Percentiles rank a stretch among this genome's conserved stretches.
phyloP scores from a whole-genome alignment of 2,797 vertebrate species.

The Avahi laniger region DNA sequence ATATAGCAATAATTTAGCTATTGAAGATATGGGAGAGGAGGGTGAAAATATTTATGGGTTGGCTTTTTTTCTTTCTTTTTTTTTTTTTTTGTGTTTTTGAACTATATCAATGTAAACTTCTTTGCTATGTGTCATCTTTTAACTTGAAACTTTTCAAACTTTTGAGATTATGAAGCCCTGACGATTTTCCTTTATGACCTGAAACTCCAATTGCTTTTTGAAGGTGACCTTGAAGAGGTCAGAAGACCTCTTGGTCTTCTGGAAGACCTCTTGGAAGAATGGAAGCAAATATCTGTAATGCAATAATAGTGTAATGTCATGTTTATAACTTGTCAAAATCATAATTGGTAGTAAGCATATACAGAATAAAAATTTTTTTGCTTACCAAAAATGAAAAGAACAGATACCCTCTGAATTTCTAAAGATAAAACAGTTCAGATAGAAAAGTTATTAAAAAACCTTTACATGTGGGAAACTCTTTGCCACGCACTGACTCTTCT shows the following conservation, averaged over 20 bases:
- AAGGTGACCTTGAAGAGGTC: background rate
- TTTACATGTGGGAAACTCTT: background rate
- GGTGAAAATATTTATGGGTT: background rate
- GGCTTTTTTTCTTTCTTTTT: background rate
- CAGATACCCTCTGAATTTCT: background rate
- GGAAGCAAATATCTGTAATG: conserved; percentile 19
- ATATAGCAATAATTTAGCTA: background rate
- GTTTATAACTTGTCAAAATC: conserved; percentile 40
- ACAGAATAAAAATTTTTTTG: conserved; percentile 20
- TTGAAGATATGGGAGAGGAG: background rate
- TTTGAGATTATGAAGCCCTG: background rate
- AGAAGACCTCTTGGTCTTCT: too few species aligned
- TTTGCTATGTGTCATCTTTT: background rate
- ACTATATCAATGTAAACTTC: background rate
- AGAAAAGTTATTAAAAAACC: background rate
- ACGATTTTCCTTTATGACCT: background rate
- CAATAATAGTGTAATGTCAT: conserved; percentile 45
- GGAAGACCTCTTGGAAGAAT: too few species aligned
- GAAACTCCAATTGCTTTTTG: background rate
- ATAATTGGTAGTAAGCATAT: conserved; percentile 11
- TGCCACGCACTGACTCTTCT: background rate
- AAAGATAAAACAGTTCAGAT: background rate
- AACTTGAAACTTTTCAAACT: background rate
- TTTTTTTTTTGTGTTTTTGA: conserved; percentile 7
- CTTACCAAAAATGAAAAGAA: conserved; percentile 15